Evolutionary conservation across 2,888 invertebrate species (phyloP), one percentile per base, ranked within the genome.

Genomic region (Tipula vernalis): DNA sequence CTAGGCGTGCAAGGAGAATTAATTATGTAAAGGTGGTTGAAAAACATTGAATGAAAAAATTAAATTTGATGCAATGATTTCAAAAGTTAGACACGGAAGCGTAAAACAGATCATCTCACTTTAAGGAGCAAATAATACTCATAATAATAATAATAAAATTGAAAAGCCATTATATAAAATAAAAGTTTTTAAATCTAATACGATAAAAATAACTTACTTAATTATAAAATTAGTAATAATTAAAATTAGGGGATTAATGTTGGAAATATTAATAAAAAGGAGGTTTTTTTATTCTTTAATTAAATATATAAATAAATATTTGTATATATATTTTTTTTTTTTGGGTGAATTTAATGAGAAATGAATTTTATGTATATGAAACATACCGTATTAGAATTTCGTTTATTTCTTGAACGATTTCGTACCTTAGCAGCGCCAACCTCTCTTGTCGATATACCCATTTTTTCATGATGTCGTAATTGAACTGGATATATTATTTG

Each of bases 401-500:
- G 90, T 90, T 91, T 91, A 90, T 91, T 91, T 90, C 90, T 90
- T 89, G 90, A 89, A 89, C 91, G 92, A 91, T 92, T 92, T 91
- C 94, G 93, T 93, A 97, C 97, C 96, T 96, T 96, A 91, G 95
- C 95, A 91, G 95, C 94, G 93, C 95, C 96, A 92, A 96, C 95
- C 94, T 97, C 97, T 92, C 98, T 94, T 89, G 98, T 98, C 89
- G 97, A 97, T 92, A 98, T 97, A 92, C 97, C 98, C 96, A 98
- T 96, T 93, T 97, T 97, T 93, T 97, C 97, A 94, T 98, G 97
- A 92, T 98, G 97, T 88, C 97, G 95, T 92, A 97, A 93, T 94
- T 98, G 98, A 89, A 97, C 97, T 89, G 98, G 98, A 93, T 97
- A 98, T 90, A 98, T 97, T 92, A 98, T 97, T 93, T 98, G 97